Conservation (phyloP, 2,888 invertebrate genomes). For the Lochmaea crataegi region DNA sequence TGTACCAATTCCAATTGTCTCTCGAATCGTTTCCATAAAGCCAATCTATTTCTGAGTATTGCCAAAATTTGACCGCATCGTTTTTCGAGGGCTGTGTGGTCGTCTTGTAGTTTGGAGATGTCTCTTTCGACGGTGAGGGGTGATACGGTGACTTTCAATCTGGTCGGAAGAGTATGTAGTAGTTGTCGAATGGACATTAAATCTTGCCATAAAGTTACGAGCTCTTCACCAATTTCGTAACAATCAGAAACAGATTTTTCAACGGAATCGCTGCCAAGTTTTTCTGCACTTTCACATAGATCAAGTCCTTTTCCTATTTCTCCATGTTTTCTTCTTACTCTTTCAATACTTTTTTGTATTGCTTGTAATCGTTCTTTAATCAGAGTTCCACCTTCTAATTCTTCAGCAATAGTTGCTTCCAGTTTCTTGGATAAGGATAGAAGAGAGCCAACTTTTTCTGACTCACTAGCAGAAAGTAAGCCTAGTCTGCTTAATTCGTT, state of each 20-base stretch:
- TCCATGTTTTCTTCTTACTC: slow-evolving; percentile 76
- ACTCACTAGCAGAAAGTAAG: slow-evolving; percentile 78
- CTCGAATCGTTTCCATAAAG: slow-evolving; percentile 83
- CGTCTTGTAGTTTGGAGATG: slow-evolving; percentile 79
- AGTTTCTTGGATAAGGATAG: slow-evolving; percentile 77
- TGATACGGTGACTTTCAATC: slow-evolving; percentile 80
- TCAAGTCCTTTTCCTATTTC: slow-evolving; percentile 73
- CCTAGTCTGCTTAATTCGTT: slow-evolving; percentile 83
- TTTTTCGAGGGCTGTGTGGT: slow-evolving; percentile 78
- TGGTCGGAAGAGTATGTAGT: slow-evolving; percentile 81
- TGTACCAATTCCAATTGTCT: slow-evolving; percentile 82
- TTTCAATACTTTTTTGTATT: slow-evolving; percentile 77
- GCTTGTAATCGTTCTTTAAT: slow-evolving; percentile 81
- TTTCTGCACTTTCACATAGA: slow-evolving; percentile 79
- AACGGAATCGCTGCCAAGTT: slow-evolving; percentile 80
- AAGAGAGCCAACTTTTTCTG: slow-evolving; percentile 80
- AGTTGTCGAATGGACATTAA: slow-evolving; percentile 80
- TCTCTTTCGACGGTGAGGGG: slow-evolving; percentile 77
- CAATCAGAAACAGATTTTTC: slow-evolving; percentile 82
- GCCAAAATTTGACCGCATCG: slow-evolving; percentile 77
- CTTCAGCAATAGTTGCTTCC: slow-evolving; percentile 79
- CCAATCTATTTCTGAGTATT: slow-evolving; percentile 73
- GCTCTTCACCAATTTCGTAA: slow-evolving; percentile 76
- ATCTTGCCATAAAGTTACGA: slow-evolving; percentile 81
- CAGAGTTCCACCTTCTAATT: slow-evolving; percentile 79